Percentiles rank a stretch among this genome's conserved stretches.
Conservation (phyloP, 2,888 invertebrate genomes). For the Diarsia dahlii region DNA sequence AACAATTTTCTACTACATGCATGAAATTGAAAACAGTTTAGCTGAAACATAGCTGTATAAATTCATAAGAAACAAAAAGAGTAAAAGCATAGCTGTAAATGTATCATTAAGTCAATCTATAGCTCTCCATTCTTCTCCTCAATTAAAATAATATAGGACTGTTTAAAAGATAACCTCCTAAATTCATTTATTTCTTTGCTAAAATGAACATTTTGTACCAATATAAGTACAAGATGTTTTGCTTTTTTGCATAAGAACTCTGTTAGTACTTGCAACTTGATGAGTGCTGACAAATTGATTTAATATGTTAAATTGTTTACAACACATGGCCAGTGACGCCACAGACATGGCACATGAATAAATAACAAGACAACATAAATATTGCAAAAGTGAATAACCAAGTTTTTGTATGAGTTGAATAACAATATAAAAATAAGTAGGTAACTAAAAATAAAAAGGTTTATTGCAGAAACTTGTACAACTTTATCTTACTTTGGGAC, state of each 20-base stretch:
- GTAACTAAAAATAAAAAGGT: background rate
- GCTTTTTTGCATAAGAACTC: background rate
- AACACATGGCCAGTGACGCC: constrained; percentile 30
- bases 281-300: constrained; percentile 10
- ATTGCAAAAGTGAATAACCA: background rate
- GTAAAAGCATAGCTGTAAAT: too few relatives aligned
- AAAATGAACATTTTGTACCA: background rate
- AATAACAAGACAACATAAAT: constrained; percentile 21
- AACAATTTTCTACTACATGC: too few relatives aligned
- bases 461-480: too few relatives aligned
- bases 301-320: constrained; percentile 10
- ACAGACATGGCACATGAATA: constrained; percentile 23
- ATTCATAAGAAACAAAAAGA: background rate
- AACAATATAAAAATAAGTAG: background rate
- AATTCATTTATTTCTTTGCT: background rate
- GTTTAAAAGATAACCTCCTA: background rate
- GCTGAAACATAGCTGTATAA: background rate
- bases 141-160: background rate
- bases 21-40: background rate
- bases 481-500: too few relatives aligned
- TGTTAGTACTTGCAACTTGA: background rate
- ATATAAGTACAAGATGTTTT: background rate
- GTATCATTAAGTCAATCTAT: background rate
- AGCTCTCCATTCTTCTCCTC: background rate
- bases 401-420: background rate